These are phyloP conservation scores for Ophion ventricosus DNA, from an alignment of 2,888 invertebrate species.

Conservation along the genomic window DNA sequence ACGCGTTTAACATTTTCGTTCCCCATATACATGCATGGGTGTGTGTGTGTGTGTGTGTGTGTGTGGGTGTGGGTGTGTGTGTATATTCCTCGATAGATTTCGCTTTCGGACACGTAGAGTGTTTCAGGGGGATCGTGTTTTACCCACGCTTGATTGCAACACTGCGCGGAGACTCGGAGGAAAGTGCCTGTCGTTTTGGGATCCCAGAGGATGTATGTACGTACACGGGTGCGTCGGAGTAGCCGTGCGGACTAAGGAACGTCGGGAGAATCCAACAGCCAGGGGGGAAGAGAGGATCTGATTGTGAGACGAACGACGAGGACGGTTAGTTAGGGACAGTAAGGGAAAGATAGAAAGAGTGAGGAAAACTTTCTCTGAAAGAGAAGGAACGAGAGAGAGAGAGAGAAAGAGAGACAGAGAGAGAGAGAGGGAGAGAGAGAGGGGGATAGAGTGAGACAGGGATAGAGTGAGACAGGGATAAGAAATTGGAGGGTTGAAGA, in stretches of 20 bases:
- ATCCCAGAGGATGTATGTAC: not conserved
- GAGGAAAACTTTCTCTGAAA: too few relatives aligned
- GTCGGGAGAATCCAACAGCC: conserved; percentile 47
- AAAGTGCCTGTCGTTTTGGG: conserved; percentile 44
- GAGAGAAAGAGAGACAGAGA: too few relatives aligned
- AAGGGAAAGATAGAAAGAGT: conserved; percentile 15
- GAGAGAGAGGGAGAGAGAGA: conserved; percentile 21
- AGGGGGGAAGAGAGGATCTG: not conserved
- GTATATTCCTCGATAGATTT: not conserved
- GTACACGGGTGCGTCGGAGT: conserved; percentile 17
- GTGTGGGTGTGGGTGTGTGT: too few relatives aligned
- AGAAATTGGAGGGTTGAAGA: conserved; percentile 21
- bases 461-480: conserved; percentile 3
- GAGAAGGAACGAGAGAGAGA: too few relatives aligned
- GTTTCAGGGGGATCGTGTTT: conserved; percentile 33
- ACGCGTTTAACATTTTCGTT: too few relatives aligned
- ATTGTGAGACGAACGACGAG: conserved; percentile 23
- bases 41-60: too few relatives aligned
- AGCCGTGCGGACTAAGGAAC: conserved; percentile 61
- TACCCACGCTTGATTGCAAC: conserved; percentile 40
- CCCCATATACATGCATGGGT: too few relatives aligned
- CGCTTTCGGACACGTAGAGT: conserved; percentile 7
- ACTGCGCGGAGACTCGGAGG: conserved; percentile 6
- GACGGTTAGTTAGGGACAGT: conserved; percentile 31
- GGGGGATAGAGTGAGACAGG: conserved; percentile 7